Conservation (phyloP, 2,888 invertebrate species). For the Cinara cedri region DNA sequence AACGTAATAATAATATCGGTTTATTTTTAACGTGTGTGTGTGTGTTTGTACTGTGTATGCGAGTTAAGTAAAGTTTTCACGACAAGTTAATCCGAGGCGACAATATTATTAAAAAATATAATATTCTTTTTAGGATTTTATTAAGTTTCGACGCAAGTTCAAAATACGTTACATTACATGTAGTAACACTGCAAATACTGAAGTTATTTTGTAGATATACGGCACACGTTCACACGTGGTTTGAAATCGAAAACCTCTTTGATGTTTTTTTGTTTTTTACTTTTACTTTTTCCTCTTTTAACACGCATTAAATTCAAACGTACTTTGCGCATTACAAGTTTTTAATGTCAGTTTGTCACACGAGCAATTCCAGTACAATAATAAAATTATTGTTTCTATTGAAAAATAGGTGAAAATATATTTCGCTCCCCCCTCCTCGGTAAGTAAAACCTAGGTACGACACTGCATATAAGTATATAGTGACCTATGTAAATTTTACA, state of each 20-base stretch:
- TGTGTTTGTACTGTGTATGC: too few relatives aligned
- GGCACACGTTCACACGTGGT: neutral
- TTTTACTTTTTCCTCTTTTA: neutral
- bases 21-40: too few relatives aligned
- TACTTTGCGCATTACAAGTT: too few relatives aligned
- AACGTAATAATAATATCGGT: neutral
- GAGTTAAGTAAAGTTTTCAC: neutral
- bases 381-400: too few relatives aligned
- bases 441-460: too few relatives aligned
- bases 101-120: neutral
- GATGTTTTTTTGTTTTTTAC: neutral
- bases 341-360: neutral
- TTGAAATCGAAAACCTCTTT: neutral
- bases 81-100: neutral
- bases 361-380: too few relatives aligned
- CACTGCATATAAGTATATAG: too few relatives aligned
- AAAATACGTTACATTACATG: neutral
- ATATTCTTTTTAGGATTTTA: conserved; percentile 6
- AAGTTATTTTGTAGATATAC: neutral
- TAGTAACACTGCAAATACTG: neutral
- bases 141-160: neutral
- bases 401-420: too few relatives aligned
- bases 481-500: neutral
- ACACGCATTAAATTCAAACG: neutral
- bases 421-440: too few relatives aligned